Conservation (phyloP, 1,140 invertebrate species). For the Uloborus diversus region DNA sequence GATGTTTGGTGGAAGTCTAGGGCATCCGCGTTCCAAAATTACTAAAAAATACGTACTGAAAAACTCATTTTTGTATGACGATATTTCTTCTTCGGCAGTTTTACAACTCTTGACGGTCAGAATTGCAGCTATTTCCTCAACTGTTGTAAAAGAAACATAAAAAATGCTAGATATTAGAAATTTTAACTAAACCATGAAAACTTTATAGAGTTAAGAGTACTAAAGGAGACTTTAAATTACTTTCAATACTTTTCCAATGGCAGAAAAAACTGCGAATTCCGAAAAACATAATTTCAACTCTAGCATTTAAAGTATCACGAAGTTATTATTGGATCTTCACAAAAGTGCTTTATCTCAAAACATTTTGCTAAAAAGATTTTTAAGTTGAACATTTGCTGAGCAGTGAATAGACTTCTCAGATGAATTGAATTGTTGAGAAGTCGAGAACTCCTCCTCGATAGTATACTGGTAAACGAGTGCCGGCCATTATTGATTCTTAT, state of each 20-base stretch:
- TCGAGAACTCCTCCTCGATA: too few relatives aligned
- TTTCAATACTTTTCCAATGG: not conserved
- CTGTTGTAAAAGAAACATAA: constrained; percentile 8
- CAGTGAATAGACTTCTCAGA: too few relatives aligned
- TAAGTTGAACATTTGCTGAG: too few relatives aligned
- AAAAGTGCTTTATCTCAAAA: too few relatives aligned
- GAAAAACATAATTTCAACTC: not conserved
- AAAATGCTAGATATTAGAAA: not conserved
- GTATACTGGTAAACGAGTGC: too few relatives aligned
- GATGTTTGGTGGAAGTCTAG: constrained; percentile 35
- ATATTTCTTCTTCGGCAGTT: not conserved
- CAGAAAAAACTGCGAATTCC: not conserved
- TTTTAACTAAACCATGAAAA: not conserved
- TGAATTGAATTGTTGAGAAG: too few relatives aligned
- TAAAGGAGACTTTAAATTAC: not conserved
- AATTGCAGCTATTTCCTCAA: constrained; percentile 12
- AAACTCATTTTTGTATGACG: constrained; percentile 7
- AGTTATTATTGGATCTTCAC: not conserved
- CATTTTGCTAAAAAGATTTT: too few relatives aligned
- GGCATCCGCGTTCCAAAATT: constrained; percentile 46
- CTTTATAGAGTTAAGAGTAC: not conserved
- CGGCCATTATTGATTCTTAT: too few relatives aligned
- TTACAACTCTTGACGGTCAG: constrained; percentile 23
- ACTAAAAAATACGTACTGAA: constrained; percentile 20
- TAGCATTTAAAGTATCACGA: not conserved